Percentiles rank a stretch among this genome's conserved stretches.
These are phyloP conservation scores for Lytechinus pictus DNA, from an alignment of 35 echinoderm and acorn worm species.

Conservation along the genomic window DNA sequence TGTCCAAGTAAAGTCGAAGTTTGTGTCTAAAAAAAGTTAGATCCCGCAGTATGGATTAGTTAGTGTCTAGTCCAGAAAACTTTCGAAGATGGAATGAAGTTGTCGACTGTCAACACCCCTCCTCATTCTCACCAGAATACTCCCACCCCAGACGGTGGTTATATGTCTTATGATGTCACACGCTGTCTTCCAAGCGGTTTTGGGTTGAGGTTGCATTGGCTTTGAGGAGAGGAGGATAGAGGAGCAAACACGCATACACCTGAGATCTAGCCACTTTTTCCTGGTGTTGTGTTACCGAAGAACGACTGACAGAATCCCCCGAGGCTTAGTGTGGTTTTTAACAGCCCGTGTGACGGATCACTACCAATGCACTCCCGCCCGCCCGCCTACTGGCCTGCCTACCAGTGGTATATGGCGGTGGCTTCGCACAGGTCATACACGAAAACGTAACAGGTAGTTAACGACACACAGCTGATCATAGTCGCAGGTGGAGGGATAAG, in stretches of 20 bases:
- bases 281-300: not conserved
- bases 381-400: not conserved
- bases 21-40: not conserved
- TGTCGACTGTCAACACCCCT: constrained; percentile 24
- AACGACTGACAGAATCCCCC: not conserved
- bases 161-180: too few species aligned
- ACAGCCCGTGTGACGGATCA: constrained; percentile 7
- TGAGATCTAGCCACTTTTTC: not conserved
- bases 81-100: constrained; percentile 3
- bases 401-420: not conserved
- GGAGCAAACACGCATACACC: not conserved
- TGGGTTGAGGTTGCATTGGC: too few species aligned
- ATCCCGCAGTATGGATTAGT: not conserved
- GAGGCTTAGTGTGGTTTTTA: not conserved
- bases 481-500: not conserved
- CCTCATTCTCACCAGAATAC: not conserved
- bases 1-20: not conserved
- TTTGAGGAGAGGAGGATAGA: not conserved
- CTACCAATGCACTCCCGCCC: not conserved
- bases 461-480: not conserved
- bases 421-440: not conserved
- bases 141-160: constrained; percentile 20
- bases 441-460: not conserved
- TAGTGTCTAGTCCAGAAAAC: not conserved
- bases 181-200: too few species aligned